phyloP scores from a whole-genome alignment of 2,113 vertebrate genomes.

The Gambusia affinis region DNA sequence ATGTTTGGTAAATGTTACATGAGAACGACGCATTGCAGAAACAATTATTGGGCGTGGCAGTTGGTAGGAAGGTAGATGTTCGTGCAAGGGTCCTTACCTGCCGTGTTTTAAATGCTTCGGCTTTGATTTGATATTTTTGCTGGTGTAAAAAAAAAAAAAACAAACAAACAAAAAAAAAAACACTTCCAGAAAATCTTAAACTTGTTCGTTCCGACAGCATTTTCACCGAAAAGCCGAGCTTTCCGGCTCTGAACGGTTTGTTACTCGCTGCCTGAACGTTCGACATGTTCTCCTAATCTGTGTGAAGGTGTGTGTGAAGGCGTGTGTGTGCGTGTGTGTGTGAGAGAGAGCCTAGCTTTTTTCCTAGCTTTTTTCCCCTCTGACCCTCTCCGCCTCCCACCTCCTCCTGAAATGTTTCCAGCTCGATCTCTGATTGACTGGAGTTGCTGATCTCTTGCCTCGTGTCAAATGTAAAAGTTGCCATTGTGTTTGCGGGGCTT shows the following conservation, averaged over 20 bases:
- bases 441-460: conserved; percentile 45
- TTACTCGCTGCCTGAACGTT: conserved; percentile 11
- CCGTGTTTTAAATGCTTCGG: no score
- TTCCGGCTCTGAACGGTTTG: conserved; percentile 6
- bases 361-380: background rate
- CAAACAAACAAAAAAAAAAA: no score
- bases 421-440: background rate
- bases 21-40: background rate
- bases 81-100: no score
- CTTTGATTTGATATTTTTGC: no score
- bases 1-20: conserved; percentile 49
- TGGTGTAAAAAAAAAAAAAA: no score
- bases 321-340: no score
- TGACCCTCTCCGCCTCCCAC: no score
- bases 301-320: no score
- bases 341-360: background rate
- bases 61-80: no score
- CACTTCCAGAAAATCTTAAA: background rate
- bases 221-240: conserved; percentile 10
- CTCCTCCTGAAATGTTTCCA: background rate
- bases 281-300: conserved; percentile 1
- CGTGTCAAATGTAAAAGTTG: conserved; percentile 61
- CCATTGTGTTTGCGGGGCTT: conserved; percentile 70
- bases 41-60: background rate
- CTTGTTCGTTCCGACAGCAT: conserved; percentile 1